A percentile compares a stretch with the other conserved stretches of the same genome.
phyloP scores from a whole-genome alignment of 2,113 vertebrate species.

The Callopanchax toddi region DNA sequence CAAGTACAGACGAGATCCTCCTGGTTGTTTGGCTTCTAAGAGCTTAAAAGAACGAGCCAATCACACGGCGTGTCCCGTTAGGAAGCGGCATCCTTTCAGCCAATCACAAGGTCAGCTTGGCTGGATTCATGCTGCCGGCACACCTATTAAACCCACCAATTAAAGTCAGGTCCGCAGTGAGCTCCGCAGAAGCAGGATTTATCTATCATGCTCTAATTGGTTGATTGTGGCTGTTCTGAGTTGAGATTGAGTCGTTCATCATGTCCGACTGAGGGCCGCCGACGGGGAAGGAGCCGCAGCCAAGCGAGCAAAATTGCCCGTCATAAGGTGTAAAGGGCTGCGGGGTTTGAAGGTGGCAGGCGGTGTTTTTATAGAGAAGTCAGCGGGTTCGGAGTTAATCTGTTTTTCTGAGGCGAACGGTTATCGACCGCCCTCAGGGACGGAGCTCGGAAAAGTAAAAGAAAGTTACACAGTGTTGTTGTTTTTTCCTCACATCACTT shows the following conservation, averaged over 20 bases:
- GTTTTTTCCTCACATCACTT: conserved; percentile 1
- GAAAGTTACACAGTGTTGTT: conserved; percentile 11
- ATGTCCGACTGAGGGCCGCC: conserved; percentile 56
- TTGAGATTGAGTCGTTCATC: conserved; percentile 81
- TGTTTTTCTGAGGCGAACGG: conserved; percentile 64
- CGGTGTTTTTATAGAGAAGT: conserved; percentile 68
- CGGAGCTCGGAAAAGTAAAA: conserved; percentile 20
- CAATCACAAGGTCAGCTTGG: conserved; percentile 70
- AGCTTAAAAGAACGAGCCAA: too few species aligned
- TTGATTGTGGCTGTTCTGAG: conserved; percentile 73
- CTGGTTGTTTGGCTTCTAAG: too few species aligned
- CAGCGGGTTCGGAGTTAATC: conserved; percentile 73
- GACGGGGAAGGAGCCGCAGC: conserved; percentile 62
- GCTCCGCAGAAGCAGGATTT: conserved; percentile 64
- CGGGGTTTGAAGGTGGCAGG: conserved; percentile 49
- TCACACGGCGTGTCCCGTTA: conserved; percentile 34
- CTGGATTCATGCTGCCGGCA: conserved; percentile 3
- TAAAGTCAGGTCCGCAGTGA: conserved; percentile 52
- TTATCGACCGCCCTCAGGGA: conserved; percentile 68
- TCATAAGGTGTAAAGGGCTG: conserved; percentile 59
- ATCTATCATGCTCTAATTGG: conserved; percentile 77
- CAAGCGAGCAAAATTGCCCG: conserved; percentile 67
- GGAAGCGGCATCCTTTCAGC: conserved; percentile 35
- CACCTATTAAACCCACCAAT: conserved; percentile 64
- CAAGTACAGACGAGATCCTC: too few species aligned